These are phyloP conservation scores for Labroides dimidiatus DNA, from an alignment of 2,797 vertebrate genomes.

Conservation along the genomic window DNA sequence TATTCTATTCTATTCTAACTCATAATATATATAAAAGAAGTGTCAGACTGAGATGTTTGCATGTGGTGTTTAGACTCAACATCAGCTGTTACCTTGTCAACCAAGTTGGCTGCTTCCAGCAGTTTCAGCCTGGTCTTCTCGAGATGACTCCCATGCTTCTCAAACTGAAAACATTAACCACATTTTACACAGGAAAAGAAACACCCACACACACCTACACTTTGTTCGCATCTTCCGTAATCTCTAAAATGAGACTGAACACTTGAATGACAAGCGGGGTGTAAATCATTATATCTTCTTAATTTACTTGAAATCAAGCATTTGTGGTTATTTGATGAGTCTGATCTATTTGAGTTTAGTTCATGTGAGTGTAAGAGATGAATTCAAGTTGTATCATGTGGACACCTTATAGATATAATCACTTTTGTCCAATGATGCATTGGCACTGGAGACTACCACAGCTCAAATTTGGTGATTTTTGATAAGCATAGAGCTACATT, in stretches of 20 bases:
- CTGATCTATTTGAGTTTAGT: too few species aligned
- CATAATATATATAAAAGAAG: not conserved
- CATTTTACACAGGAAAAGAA: constrained; percentile 23
- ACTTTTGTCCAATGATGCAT: too few species aligned
- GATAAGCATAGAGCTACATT: too few species aligned
- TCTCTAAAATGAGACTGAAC: constrained; percentile 9
- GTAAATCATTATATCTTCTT: constrained; percentile 6
- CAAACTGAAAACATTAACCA: constrained; percentile 85
- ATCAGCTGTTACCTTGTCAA: constrained; percentile 90
- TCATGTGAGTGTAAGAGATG: not conserved
- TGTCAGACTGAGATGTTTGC: not conserved
- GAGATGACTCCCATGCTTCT: constrained; percentile 84
- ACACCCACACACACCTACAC: constrained; percentile 5
- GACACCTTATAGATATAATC: not conserved
- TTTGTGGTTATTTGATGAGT: too few species aligned
- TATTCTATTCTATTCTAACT: too few species aligned
- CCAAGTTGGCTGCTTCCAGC: constrained; percentile 93
- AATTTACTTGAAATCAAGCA: not conserved
- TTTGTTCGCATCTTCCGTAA: not conserved
- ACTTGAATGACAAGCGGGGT: constrained; percentile 13
- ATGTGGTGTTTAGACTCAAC: constrained; percentile 8
- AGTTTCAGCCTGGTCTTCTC: constrained; percentile 89
- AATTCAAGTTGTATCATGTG: not conserved
- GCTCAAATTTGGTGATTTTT: too few species aligned
- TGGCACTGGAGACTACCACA: too few species aligned